These are phyloP conservation scores for Parnassius glacialis DNA, from an alignment of 2,888 invertebrate genomes.

Conservation along the genomic window DNA sequence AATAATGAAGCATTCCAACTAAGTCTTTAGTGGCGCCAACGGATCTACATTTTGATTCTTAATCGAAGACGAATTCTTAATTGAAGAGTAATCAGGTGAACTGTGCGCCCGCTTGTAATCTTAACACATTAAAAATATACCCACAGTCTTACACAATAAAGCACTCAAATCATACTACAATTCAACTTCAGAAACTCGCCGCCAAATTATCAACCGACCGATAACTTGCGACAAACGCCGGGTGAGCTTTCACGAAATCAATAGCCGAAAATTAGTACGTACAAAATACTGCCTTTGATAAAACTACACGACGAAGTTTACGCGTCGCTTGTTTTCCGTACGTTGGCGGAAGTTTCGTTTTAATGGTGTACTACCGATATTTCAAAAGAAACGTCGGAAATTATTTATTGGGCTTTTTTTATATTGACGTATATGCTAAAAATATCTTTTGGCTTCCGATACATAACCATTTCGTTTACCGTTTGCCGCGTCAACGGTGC, in stretches of 20 bases:
- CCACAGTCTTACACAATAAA: not conserved
- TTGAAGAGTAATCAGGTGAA: no score
- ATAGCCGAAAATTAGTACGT: not conserved
- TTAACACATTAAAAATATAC: no score
- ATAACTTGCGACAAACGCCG: not conserved
- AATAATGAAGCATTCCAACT: no score
- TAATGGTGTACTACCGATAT: not conserved
- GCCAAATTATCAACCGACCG: constrained; percentile 7
- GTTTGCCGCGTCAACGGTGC: no score
- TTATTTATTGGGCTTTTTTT: no score
- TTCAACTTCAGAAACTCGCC: not conserved
- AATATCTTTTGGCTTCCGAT: no score
- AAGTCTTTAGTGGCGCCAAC: no score
- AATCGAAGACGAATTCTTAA: no score
- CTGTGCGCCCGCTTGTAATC: no score
- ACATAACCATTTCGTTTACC: no score
- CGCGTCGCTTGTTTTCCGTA: constrained; percentile 8
- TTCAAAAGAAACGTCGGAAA: not conserved
- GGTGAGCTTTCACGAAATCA: not conserved
- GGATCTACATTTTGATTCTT: no score
- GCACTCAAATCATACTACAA: constrained; percentile 1
- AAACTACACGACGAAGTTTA: constrained; percentile 11
- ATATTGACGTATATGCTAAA: no score
- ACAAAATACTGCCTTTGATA: constrained; percentile 1
- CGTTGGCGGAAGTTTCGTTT: constrained; percentile 6